These are phyloP conservation scores for Mesochorus sp. DNA, from an alignment of 2,888 invertebrate species.

Conservation along the genomic window DNA sequence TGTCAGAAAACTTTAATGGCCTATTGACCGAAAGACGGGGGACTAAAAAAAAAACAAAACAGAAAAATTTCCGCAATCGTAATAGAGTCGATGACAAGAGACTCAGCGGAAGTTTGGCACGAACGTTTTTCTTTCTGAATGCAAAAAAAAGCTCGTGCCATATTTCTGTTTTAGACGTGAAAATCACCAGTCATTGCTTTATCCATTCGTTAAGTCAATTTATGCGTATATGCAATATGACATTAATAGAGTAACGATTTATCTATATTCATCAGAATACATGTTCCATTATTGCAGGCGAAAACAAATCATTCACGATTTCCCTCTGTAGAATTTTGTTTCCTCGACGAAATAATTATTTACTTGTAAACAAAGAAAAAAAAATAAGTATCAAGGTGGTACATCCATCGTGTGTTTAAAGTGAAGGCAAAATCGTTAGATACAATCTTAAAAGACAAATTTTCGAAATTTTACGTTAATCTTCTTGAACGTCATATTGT, in stretches of 20 bases:
- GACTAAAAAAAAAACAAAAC: too few species aligned
- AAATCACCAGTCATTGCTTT: not conserved
- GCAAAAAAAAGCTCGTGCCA: not conserved
- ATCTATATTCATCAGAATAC: not conserved
- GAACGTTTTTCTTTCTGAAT: not conserved
- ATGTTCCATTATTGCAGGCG: too few species aligned
- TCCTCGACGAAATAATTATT: too few species aligned
- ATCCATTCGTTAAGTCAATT: constrained; percentile 13
- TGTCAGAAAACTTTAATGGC: not conserved
- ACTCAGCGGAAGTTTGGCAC: not conserved
- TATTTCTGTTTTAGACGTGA: not conserved
- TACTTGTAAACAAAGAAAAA: too few species aligned
- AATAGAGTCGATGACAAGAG: not conserved
- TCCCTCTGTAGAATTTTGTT: too few species aligned
- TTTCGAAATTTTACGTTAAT: too few species aligned
- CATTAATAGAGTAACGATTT: not conserved
- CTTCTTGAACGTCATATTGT: too few species aligned
- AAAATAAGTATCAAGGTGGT: too few species aligned
- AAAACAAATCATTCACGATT: too few species aligned
- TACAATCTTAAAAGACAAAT: too few species aligned
- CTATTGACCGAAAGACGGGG: not conserved
- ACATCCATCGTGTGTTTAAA: too few species aligned
- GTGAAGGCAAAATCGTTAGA: too few species aligned
- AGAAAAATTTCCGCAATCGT: not conserved
- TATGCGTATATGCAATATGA: not conserved